Conservation (phyloP, 2,888 invertebrate species). For the Ligdia adustata region DNA sequence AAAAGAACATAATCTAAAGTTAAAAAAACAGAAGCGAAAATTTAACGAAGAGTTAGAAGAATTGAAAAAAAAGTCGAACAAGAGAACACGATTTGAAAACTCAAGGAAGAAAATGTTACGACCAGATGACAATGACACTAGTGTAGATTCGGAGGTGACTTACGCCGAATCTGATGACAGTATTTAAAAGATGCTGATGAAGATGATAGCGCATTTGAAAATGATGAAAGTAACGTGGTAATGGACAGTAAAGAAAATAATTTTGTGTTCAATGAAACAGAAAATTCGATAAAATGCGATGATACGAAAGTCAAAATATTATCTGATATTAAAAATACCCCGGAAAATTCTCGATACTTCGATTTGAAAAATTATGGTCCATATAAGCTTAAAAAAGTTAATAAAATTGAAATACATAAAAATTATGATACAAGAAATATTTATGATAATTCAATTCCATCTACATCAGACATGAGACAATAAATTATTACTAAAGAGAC, state of each 20-base stretch:
- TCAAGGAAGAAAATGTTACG: not conserved
- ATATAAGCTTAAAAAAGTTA: not conserved
- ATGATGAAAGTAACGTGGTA: not conserved
- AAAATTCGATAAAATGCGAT: not conserved
- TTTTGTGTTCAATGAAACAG: not conserved
- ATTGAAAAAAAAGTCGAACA: not conserved
- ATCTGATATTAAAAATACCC: not conserved
- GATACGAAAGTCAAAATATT: not conserved
- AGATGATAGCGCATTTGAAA: not conserved
- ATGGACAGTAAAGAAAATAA: no score
- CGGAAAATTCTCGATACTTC: not conserved
- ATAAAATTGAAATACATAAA: not conserved
- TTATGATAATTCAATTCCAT: not conserved
- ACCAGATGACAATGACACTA: constrained; percentile 1
- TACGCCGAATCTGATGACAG: constrained; percentile 3
- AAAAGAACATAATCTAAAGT: not conserved
- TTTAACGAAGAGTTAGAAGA: not conserved
- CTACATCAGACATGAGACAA: not conserved
- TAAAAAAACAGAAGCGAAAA: constrained; percentile 1
- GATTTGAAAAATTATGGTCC: not conserved
- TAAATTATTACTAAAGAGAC: not conserved
- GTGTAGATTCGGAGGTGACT: not conserved
- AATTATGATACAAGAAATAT: not conserved
- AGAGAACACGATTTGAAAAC: not conserved
- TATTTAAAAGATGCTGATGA: not conserved